These are phyloP conservation scores for Linnaemya tessellans DNA, from an alignment of 2,888 invertebrate genomes.

Conservation along the genomic window DNA sequence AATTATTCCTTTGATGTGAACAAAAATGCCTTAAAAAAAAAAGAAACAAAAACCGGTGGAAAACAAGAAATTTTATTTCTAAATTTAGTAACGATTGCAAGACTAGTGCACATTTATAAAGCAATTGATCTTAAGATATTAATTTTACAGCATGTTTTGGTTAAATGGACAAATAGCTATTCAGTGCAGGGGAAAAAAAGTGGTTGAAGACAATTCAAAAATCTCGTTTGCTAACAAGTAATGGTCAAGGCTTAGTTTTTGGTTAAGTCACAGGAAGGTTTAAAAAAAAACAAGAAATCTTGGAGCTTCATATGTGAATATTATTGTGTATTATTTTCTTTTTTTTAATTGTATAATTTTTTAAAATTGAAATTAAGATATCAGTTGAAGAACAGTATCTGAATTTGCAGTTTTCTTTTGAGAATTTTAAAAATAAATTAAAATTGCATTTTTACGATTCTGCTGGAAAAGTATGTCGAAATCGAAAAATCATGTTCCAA, in stretches of 20 bases:
- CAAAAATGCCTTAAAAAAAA: not conserved
- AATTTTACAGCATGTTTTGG: not conserved
- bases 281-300: too few relatives aligned
- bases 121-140: conserved; percentile 24
- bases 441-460: too few relatives aligned
- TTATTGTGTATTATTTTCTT: too few relatives aligned
- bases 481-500: too few relatives aligned
- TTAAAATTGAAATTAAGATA: too few relatives aligned
- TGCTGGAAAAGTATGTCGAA: too few relatives aligned
- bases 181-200: not conserved
- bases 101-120: conserved; percentile 29
- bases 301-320: too few relatives aligned
- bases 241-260: not conserved
- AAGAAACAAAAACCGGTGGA: not conserved
- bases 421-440: too few relatives aligned
- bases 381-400: too few relatives aligned
- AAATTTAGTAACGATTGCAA: conserved; percentile 49
- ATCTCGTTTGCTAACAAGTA: not conserved
- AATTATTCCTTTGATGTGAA: conserved; percentile 75
- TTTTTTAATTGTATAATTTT: too few relatives aligned
- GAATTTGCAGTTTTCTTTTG: too few relatives aligned
- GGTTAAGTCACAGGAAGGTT: too few relatives aligned
- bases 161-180: not conserved
- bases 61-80: conserved; percentile 46
- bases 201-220: not conserved